phyloP scores from a whole-genome alignment of 92 coral and sea anemone species.

The Porites lobata region DNA sequence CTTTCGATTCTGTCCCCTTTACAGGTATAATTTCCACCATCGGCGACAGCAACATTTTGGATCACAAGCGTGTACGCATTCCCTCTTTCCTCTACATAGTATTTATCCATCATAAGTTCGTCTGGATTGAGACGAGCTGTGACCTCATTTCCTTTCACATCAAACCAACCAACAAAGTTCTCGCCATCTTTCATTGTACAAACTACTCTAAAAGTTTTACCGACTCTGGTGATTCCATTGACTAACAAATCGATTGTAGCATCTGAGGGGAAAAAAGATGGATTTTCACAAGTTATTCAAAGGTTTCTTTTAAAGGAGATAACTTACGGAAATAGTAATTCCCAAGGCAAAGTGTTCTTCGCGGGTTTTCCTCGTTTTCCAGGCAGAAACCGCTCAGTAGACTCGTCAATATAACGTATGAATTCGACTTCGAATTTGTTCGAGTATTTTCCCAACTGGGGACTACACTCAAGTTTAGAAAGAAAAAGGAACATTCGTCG shows the following conservation, averaged over 20 bases:
- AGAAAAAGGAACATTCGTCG: too few relatives aligned
- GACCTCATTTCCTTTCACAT: conserved; percentile 60
- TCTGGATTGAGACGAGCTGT: conserved; percentile 22
- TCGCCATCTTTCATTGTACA: conserved; percentile 66
- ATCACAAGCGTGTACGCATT: conserved; percentile 64
- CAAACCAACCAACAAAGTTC: conserved; percentile 76
- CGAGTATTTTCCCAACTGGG: too few relatives aligned
- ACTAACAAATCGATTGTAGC: conserved; percentile 45
- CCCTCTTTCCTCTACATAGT: conserved; percentile 18
- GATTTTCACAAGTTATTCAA: too few relatives aligned
- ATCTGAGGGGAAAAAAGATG: conserved; percentile 37
- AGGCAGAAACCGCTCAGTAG: too few relatives aligned
- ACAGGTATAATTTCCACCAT: conserved; percentile 86
- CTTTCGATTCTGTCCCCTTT: conserved; percentile 55
- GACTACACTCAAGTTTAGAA: too few relatives aligned
- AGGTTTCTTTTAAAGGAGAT: too few relatives aligned
- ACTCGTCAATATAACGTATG: too few relatives aligned
- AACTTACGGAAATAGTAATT: too few relatives aligned
- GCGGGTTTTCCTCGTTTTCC: too few relatives aligned
- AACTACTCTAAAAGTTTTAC: conserved; percentile 70
- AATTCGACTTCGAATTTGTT: too few relatives aligned
- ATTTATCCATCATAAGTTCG: conserved; percentile 38
- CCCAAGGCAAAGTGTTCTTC: too few relatives aligned
- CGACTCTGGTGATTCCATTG: conserved; percentile 79
- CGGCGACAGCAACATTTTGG: conserved; percentile 64